Evolutionary conservation across 2,888 invertebrate genomes (phyloP), one percentile per base, ranked within the genome.

Genomic region (Cancer borealis): DNA sequence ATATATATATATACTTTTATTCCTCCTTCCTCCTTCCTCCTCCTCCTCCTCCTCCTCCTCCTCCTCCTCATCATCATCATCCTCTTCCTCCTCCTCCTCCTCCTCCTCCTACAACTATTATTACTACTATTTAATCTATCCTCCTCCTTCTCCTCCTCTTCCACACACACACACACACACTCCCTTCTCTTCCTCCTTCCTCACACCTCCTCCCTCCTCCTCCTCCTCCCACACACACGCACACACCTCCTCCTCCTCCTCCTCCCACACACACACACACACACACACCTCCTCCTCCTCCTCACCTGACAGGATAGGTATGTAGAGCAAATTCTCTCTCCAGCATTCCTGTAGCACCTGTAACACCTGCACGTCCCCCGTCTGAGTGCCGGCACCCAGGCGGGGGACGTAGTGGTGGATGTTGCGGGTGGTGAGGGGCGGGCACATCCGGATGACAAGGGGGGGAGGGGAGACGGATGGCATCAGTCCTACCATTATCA

Each of bases 321-420:
- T 97, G 97, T 17, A 97, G 96, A 94, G 97, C 97, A 95, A 97
- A 97, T 96, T 97, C 97, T 95, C 97, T 97, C 93, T 97, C 97
- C 73, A 97, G 96, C 95, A 97, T 96, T 1, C 97, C 97, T 84
- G 97, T 97, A 73, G 97, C 97, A 95, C n/a, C n/a, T n/a, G 97
- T 96, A 97, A 96, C 6, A 97, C 96, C 96, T 97, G 97, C 17
- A 97, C 96, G 66, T 96, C 96, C 3, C 97, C 97, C 3, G 96
- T 96, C 39, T 96, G 96, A 73, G 97, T 97, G 6, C 97, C 97
- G n/a, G 95, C 95, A 54, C 97, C 97, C 96, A 97, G 96, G 12
- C 97, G 96, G 0, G 97, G 97, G 91, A 96, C 96, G 95, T 97
- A 97, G 30, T 96, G 96, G 89, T 96, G 96, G 96, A 97, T 97